A percentile compares a stretch with the other conserved stretches of the same genome.
These are phyloP conservation scores for Leptothorax acervorum DNA, from an alignment of 2,888 invertebrate genomes.

Conservation along the genomic window DNA sequence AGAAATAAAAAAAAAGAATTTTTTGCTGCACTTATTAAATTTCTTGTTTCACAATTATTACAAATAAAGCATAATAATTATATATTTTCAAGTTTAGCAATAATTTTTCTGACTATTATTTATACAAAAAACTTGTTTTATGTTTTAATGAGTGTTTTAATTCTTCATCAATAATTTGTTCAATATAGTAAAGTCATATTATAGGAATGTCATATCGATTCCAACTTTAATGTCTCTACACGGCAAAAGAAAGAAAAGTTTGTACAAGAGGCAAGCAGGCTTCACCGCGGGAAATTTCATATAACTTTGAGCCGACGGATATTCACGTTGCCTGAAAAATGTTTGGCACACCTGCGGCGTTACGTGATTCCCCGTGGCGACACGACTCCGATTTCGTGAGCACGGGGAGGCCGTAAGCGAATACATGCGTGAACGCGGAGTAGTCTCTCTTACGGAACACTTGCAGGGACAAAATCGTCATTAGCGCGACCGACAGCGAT, in stretches of 20 bases:
- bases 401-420: slow-evolving; percentile 47
- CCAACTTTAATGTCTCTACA: slow-evolving; percentile 24
- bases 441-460: slow-evolving; percentile 16
- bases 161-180: slow-evolving; percentile 20
- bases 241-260: slow-evolving; percentile 38
- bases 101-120: background rate
- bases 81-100: background rate
- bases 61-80: background rate
- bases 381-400: slow-evolving; percentile 58
- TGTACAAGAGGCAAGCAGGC: slow-evolving; percentile 59
- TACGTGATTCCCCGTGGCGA: slow-evolving; percentile 75
- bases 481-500: slow-evolving; percentile 38
- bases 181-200: background rate
- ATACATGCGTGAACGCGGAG: slow-evolving; percentile 51
- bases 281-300: slow-evolving; percentile 72
- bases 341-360: slow-evolving; percentile 77
- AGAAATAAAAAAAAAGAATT: background rate
- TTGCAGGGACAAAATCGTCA: slow-evolving; percentile 36
- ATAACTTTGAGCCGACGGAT: slow-evolving; percentile 68
- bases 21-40: background rate
- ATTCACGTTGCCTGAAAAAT: slow-evolving; percentile 74
- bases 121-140: background rate
- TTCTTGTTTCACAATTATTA: background rate
- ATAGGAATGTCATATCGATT: slow-evolving; percentile 15
- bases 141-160: background rate